These are phyloP conservation scores for Drosophila cracens DNA, from an alignment of 2,888 invertebrate genomes.

Conservation along the genomic window DNA sequence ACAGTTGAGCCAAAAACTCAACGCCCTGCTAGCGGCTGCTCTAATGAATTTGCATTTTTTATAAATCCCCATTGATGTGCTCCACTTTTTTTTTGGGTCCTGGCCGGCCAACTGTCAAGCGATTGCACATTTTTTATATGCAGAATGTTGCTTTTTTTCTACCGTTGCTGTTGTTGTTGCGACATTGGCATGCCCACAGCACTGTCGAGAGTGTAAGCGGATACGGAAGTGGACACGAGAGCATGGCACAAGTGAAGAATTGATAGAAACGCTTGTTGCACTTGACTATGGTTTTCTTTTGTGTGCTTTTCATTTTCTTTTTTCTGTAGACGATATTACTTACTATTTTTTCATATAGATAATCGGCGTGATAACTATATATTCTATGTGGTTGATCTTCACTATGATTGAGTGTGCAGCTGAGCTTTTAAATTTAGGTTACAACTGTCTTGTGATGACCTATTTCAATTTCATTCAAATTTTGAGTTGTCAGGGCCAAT, in stretches of 20 bases:
- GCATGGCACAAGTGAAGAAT: slow-evolving; percentile 38
- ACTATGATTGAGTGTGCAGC: neutral
- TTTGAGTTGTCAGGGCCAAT: slow-evolving; percentile 31
- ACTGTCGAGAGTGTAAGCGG: slow-evolving; percentile 45
- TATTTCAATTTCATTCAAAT: slow-evolving; percentile 39
- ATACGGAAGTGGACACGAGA: slow-evolving; percentile 39
- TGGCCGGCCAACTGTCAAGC: slow-evolving; percentile 52
- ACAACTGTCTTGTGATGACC: slow-evolving; percentile 1
- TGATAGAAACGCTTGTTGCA: slow-evolving; percentile 73
- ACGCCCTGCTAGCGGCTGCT: slow-evolving; percentile 56
- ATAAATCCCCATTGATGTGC: slow-evolving; percentile 79
- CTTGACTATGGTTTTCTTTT: slow-evolving; percentile 21
- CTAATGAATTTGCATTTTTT: slow-evolving; percentile 80
- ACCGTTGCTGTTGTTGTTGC: slow-evolving; percentile 7
- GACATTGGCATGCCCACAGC: slow-evolving; percentile 45
- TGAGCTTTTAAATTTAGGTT: slow-evolving; percentile 1
- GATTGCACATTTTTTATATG: slow-evolving; percentile 54
- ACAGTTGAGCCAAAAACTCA: slow-evolving; percentile 54
- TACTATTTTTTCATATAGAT: neutral
- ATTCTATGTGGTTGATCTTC: neutral
- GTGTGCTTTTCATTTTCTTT: neutral
- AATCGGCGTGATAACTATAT: neutral
- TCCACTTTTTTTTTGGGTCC: slow-evolving; percentile 59
- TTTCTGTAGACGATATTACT: neutral
- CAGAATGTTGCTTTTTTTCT: slow-evolving; percentile 11